These are phyloP conservation scores for Thyatira batis DNA, from an alignment of 2,888 invertebrate genomes.

Conservation along the genomic window DNA sequence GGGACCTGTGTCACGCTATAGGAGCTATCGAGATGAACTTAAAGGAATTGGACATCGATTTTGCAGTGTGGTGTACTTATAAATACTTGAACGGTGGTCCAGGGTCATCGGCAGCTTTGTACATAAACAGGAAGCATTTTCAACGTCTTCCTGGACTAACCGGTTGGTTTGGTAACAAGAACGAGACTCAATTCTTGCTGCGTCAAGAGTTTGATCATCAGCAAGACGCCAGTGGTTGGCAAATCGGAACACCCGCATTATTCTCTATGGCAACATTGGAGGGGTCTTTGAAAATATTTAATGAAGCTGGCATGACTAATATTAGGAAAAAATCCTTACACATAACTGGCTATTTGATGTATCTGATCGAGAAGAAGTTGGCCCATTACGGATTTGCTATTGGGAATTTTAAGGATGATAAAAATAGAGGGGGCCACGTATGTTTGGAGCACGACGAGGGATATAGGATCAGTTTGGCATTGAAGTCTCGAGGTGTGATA, in stretches of 20 bases:
- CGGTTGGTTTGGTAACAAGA: slow-evolving; percentile 68
- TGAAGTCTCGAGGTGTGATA: slow-evolving; percentile 57
- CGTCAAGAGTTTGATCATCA: slow-evolving; percentile 66
- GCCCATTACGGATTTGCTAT: slow-evolving; percentile 50
- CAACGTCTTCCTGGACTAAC: slow-evolving; percentile 53
- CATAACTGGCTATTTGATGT: slow-evolving; percentile 68
- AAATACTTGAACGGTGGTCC: slow-evolving; percentile 73
- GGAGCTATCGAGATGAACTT: slow-evolving; percentile 62
- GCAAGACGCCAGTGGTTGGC: slow-evolving; percentile 63
- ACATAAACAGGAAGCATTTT: slow-evolving; percentile 66
- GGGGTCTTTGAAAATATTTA: slow-evolving; percentile 57
- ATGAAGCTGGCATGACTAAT: slow-evolving; percentile 57
- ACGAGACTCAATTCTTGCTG: slow-evolving; percentile 56
- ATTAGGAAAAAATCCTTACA: slow-evolving; percentile 66
- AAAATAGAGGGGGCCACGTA: slow-evolving; percentile 62
- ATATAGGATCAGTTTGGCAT: slow-evolving; percentile 58
- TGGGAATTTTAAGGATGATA: slow-evolving; percentile 57
- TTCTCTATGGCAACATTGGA: slow-evolving; percentile 65
- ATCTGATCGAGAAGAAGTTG: slow-evolving; percentile 56
- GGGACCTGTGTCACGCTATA: slow-evolving; percentile 67
- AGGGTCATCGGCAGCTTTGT: slow-evolving; percentile 56
- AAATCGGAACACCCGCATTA: slow-evolving; percentile 59
- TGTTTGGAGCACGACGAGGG: slow-evolving; percentile 64
- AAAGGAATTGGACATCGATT: slow-evolving; percentile 60
- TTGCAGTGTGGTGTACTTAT: slow-evolving; percentile 73